Conservation (phyloP, 2,888 invertebrate species). For the Drosophila anceps region DNA sequence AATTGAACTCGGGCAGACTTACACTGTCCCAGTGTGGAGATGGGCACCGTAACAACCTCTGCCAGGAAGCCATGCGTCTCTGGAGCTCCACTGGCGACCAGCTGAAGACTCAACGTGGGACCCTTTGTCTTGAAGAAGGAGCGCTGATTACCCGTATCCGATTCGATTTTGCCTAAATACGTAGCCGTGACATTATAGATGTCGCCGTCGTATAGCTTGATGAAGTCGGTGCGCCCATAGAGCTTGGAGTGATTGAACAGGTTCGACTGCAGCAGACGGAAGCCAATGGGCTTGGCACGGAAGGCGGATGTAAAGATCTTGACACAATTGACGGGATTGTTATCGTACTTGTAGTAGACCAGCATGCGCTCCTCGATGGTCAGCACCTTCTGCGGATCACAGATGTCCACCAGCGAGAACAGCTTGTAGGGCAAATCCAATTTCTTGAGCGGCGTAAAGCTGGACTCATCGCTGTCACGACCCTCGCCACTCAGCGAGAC, state of each 20-base stretch:
- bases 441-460: constrained; percentile 93
- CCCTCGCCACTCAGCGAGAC: constrained; percentile 97
- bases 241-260: constrained; percentile 94
- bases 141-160: constrained; percentile 90
- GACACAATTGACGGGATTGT: constrained; percentile 97
- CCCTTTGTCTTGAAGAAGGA: constrained; percentile 91
- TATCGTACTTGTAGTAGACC: constrained; percentile 98
- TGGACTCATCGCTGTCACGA: constrained; percentile 93
- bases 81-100: constrained; percentile 98
- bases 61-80: constrained; percentile 98
- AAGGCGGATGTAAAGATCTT: constrained; percentile 97
- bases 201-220: constrained; percentile 96
- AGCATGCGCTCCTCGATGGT: constrained; percentile 95
- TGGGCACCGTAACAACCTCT: constrained; percentile 97
- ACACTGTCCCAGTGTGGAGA: constrained; percentile 95
- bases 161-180: constrained; percentile 90
- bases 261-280: constrained; percentile 95
- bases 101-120: constrained; percentile 93
- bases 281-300: constrained; percentile 94
- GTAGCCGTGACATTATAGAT: constrained; percentile 93
- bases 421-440: constrained; percentile 94
- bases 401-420: constrained; percentile 98
- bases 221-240: constrained; percentile 92
- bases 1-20: constrained; percentile 83
- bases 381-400: constrained; percentile 97